Evolutionary conservation across 2,888 invertebrate species (phyloP).

Genomic region (Aspidiotus destructor): DNA sequence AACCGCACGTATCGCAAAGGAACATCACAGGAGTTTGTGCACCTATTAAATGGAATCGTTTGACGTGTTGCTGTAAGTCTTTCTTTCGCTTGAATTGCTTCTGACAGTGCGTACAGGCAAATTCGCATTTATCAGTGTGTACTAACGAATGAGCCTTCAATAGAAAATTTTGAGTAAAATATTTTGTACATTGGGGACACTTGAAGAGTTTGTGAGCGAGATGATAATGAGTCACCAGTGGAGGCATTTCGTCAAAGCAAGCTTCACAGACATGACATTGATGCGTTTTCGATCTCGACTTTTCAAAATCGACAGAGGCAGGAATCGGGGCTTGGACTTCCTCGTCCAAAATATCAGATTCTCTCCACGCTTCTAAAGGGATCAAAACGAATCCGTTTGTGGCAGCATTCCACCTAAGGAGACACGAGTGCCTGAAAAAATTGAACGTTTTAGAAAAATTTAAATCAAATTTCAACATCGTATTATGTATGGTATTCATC

Average conservation of each 20-base stretch:
- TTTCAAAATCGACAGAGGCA: too few relatives aligned
- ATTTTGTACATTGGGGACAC: constrained; percentile 20
- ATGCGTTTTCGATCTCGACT: not conserved
- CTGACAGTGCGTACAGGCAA: constrained; percentile 11
- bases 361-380: too few relatives aligned
- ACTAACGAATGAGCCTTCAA: constrained; percentile 20
- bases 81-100: constrained; percentile 22
- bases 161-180: not conserved
- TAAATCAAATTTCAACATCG: too few relatives aligned
- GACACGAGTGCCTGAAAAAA: too few relatives aligned
- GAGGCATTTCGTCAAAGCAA: constrained; percentile 12
- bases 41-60: constrained; percentile 6
- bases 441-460: too few relatives aligned
- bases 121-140: constrained; percentile 8
- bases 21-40: constrained; percentile 1
- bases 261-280: constrained; percentile 14
- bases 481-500: too few relatives aligned
- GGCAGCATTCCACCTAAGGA: too few relatives aligned
- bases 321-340: too few relatives aligned
- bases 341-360: too few relatives aligned
- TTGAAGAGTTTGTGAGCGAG: constrained; percentile 18
- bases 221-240: constrained; percentile 20
- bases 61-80: constrained; percentile 12
- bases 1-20: constrained; percentile 17
- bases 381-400: too few relatives aligned